These are phyloP conservation scores for Elysia chlorotica DNA, from an alignment of 1,140 invertebrate species.

Conservation along the genomic window DNA sequence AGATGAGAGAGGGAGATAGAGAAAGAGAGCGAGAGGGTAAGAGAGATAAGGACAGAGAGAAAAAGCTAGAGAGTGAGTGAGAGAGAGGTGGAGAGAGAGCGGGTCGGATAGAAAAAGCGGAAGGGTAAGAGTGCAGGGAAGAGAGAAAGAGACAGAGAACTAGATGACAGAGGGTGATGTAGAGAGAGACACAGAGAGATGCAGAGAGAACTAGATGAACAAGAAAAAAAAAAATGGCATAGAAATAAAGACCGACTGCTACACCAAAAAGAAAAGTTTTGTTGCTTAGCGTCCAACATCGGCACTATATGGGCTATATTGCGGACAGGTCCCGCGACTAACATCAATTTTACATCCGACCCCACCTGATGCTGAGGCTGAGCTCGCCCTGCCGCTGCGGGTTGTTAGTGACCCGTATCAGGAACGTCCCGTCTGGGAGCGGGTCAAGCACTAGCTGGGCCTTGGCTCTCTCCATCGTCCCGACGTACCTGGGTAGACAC, in stretches of 20 bases:
- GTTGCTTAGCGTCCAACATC: too few species aligned
- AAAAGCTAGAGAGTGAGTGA: too few species aligned
- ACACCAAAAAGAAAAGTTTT: neutral
- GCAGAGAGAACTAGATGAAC: neutral
- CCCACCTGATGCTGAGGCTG: constrained; percentile 89
- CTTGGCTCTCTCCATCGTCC: constrained; percentile 83
- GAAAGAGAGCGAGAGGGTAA: too few species aligned
- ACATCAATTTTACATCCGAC: constrained; percentile 43
- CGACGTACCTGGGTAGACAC: constrained; percentile 73
- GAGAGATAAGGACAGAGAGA: too few species aligned
- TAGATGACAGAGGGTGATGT: neutral
- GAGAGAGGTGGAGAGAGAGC: too few species aligned
- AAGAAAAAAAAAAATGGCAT: neutral
- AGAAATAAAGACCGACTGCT: neutral
- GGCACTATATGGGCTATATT: too few species aligned
- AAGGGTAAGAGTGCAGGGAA: too few species aligned
- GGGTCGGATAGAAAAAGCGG: too few species aligned
- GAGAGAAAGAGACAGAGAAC: neutral
- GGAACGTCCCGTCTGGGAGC: constrained; percentile 84
- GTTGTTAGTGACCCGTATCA: constrained; percentile 79
- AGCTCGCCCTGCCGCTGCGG: constrained; percentile 64
- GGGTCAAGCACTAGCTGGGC: constrained; percentile 79
- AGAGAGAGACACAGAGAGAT: neutral
- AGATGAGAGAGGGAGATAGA: too few species aligned
- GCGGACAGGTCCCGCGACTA: too few species aligned